A percentile compares a stretch with the other conserved stretches of the same genome.
Conservation (phyloP, 2,888 invertebrate species). For the Allolobophora icterica region DNA sequence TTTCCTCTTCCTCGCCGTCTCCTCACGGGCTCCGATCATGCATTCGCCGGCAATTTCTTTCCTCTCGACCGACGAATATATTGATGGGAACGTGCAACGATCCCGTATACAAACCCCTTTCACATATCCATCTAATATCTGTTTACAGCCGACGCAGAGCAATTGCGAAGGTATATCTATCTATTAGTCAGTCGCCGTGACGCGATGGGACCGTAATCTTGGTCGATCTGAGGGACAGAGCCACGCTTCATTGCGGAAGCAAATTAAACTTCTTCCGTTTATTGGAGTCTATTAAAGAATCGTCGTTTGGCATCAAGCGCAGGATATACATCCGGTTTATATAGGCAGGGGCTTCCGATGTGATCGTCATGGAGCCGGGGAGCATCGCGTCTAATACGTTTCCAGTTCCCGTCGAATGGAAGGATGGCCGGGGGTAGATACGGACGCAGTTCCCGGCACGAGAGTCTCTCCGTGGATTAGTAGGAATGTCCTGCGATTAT, state of each 20-base stretch:
- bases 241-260: neutral
- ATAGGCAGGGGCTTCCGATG: too few species aligned
- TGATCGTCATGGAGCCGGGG: neutral
- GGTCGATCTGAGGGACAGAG: neutral
- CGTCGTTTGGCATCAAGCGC: neutral
- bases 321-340: too few species aligned
- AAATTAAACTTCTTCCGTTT: neutral
- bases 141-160: neutral
- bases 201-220: neutral
- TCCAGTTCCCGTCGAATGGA: neutral
- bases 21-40: neutral
- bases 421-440: neutral
- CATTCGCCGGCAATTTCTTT: neutral
- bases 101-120: neutral
- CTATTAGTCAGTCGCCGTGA: neutral
- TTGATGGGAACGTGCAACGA: neutral
- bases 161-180: constrained; percentile 3
- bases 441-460: neutral
- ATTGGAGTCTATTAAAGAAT: neutral
- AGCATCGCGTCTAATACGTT: neutral
- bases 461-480: neutral
- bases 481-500: neutral
- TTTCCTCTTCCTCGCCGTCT: neutral
- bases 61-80: neutral
- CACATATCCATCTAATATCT: neutral